A percentile compares a stretch with the other conserved stretches of the same genome.
phyloP scores from a whole-genome alignment of 2,888 invertebrate species.

The Cerastoderma edule region DNA sequence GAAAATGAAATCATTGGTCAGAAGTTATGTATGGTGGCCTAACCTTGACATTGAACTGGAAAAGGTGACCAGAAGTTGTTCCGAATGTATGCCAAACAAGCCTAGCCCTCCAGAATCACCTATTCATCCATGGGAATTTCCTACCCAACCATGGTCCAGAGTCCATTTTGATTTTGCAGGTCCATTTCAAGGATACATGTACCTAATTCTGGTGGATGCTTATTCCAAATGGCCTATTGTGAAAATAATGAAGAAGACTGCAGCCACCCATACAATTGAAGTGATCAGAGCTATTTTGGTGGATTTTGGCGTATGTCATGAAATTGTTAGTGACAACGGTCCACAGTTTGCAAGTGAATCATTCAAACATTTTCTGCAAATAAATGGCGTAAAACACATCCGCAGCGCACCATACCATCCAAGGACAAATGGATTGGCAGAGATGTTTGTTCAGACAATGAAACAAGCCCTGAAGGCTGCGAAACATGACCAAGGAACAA shows the following conservation, averaged over 20 bases:
- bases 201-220: conserved; percentile 81
- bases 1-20: no score
- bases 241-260: no score
- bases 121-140: conserved; percentile 72
- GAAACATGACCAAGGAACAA: conserved; percentile 27
- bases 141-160: conserved; percentile 78
- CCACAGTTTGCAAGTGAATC: conserved; percentile 66
- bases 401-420: conserved; percentile 57
- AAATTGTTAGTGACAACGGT: no score
- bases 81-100: conserved; percentile 39
- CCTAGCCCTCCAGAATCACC: conserved; percentile 59
- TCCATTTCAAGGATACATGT: conserved; percentile 73
- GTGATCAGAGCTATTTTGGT: no score
- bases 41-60: no score
- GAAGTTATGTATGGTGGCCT: no score
- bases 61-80: no score
- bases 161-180: conserved; percentile 84
- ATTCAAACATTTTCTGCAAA: conserved; percentile 16
- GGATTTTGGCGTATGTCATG: no score
- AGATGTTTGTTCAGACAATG: conserved; percentile 61
- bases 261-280: no score
- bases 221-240: conserved; percentile 84
- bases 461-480: conserved; percentile 54
- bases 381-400: conserved; percentile 58
- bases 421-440: conserved; percentile 59